phyloP scores from a whole-genome alignment of 2,888 invertebrate species.

The Drosophila prostipennis region DNA sequence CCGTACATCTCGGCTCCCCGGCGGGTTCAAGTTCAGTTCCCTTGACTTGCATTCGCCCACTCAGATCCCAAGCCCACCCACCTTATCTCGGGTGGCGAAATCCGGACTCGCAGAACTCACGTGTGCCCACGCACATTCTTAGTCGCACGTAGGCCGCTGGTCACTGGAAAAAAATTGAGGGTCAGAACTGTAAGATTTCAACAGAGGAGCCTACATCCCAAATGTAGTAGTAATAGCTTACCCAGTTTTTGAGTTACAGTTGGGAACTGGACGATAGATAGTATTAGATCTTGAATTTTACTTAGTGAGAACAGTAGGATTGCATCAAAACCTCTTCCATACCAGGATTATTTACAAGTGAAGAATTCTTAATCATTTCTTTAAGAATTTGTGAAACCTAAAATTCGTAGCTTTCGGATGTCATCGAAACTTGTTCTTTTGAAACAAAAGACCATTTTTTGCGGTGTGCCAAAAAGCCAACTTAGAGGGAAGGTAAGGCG shows the following conservation, averaged over 20 bases:
- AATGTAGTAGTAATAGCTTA: neutral
- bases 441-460: neutral
- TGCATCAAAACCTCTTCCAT: neutral
- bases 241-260: neutral
- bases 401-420: neutral
- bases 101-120: slow-evolving; percentile 31
- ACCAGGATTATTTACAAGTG: no score
- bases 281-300: neutral
- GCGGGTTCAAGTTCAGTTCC: slow-evolving; percentile 68
- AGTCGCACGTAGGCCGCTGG: slow-evolving; percentile 59
- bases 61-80: slow-evolving; percentile 35
- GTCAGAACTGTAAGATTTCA: neutral
- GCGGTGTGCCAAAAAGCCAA: slow-evolving; percentile 16
- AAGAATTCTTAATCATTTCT: no score
- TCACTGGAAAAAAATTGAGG: slow-evolving; percentile 32
- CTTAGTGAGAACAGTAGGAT: neutral
- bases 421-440: neutral
- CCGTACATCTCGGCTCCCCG: slow-evolving; percentile 48
- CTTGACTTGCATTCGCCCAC: slow-evolving; percentile 66
- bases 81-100: slow-evolving; percentile 11
- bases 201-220: neutral
- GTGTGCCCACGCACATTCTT: slow-evolving; percentile 60
- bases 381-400: neutral
- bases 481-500: slow-evolving; percentile 19
- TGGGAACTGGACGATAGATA: neutral